Conservation (phyloP, 2,797 vertebrate genomes). For the Amphiprion clarkii region DNA sequence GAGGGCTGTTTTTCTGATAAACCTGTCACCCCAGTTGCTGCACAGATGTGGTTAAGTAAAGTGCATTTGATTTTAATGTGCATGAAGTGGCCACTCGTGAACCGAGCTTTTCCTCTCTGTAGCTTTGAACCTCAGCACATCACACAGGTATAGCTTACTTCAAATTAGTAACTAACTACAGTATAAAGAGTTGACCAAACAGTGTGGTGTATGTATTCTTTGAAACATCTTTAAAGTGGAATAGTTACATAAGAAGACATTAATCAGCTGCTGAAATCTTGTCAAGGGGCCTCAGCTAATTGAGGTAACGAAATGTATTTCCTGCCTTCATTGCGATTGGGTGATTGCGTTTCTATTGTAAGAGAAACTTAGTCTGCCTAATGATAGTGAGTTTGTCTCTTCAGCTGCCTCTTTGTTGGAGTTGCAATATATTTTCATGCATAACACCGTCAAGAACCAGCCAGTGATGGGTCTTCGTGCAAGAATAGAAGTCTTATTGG, state of each 20-base stretch:
- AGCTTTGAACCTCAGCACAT: conserved; percentile 14
- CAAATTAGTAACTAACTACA: conserved; percentile 21
- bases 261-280: conserved; percentile 18
- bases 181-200: conserved; percentile 24
- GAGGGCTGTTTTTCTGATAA: conserved; percentile 54
- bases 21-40: conserved; percentile 41
- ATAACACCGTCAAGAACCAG: conserved; percentile 60
- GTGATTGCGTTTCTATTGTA: conserved; percentile 17
- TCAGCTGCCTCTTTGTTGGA: conserved; percentile 43
- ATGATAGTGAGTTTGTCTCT: conserved; percentile 61
- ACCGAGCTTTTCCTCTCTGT: conserved; percentile 2
- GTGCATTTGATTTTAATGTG: conserved; percentile 51
- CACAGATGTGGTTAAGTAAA: conserved; percentile 47
- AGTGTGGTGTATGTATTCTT: neutral
- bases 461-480: conserved; percentile 25
- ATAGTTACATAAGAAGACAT: neutral
- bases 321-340: conserved; percentile 42
- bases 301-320: conserved; percentile 19
- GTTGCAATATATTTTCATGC: conserved; percentile 38
- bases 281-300: neutral
- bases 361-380: conserved; percentile 47
- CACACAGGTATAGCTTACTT: neutral
- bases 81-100: conserved; percentile 32
- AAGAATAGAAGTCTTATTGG: conserved; percentile 33
- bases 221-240: conserved; percentile 2